A percentile compares a stretch with the other conserved stretches of the same genome.
Evolutionary conservation across 2,113 vertebrate genomes (phyloP).

Genomic region (Vidua chalybeata): DNA sequence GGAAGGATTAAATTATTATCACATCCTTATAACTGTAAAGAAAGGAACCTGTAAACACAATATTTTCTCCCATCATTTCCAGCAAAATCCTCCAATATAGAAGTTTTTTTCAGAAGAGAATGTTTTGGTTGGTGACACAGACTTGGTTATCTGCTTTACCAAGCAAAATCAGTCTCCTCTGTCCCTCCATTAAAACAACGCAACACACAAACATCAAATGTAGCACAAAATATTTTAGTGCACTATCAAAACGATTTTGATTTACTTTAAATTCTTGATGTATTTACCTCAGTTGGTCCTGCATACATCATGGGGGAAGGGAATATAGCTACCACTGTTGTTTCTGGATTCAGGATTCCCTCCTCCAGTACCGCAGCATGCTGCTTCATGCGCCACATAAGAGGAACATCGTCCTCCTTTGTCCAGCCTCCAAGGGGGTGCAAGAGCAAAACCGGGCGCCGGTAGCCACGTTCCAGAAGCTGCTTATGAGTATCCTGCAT

Average conservation of each 20-base stretch:
- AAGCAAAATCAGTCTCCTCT: not conserved
- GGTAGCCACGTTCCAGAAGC: slow-evolving; percentile 90
- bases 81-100: not conserved
- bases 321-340: slow-evolving; percentile 95
- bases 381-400: slow-evolving; percentile 95
- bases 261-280: not conserved
- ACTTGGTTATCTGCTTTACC: not conserved
- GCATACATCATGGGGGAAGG: slow-evolving; percentile 99
- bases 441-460: slow-evolving; percentile 90
- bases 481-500: slow-evolving; percentile 97
- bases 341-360: slow-evolving; percentile 85
- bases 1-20: not conserved
- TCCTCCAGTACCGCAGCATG: slow-evolving; percentile 95
- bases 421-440: slow-evolving; percentile 98
- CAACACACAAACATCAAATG: not conserved
- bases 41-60: not conserved
- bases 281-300: slow-evolving; percentile 93
- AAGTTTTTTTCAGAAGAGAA: not conserved
- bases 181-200: not conserved
- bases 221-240: not conserved
- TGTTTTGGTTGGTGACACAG: not conserved
- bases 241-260: not conserved
- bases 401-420: slow-evolving; percentile 95
- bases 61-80: not conserved
- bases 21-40: not conserved